phyloP scores from a whole-genome alignment of 2,888 invertebrate genomes.

The Ligdia adustata region DNA sequence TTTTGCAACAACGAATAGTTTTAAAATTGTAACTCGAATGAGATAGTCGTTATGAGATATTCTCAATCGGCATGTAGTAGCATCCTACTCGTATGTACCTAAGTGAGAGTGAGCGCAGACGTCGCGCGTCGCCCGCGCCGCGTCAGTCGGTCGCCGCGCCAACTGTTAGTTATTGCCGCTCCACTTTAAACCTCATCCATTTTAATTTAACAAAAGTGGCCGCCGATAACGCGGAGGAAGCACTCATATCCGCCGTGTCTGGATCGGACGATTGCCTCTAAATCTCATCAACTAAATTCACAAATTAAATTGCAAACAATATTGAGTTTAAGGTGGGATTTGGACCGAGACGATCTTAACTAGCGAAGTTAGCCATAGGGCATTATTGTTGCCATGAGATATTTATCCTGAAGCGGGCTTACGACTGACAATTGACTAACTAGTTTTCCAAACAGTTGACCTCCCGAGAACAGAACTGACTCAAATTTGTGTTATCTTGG shows the following conservation, averaged over 20 bases:
- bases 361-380: no score
- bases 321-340: no score
- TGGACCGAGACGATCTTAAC: no score
- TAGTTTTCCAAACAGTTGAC: no score
- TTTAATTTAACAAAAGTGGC: slow-evolving; percentile 83
- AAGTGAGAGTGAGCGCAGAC: slow-evolving; percentile 26
- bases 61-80: slow-evolving; percentile 25
- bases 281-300: slow-evolving; percentile 25
- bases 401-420: no score
- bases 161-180: slow-evolving; percentile 79
- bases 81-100: slow-evolving; percentile 31
- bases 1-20: no score
- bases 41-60: no score
- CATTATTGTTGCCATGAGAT: no score
- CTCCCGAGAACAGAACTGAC: no score
- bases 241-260: slow-evolving; percentile 75
- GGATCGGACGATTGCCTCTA: slow-evolving; percentile 41
- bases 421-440: no score
- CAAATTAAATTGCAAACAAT: slow-evolving; percentile 11
- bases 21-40: no score
- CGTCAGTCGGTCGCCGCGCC: slow-evolving; percentile 67
- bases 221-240: slow-evolving; percentile 81
- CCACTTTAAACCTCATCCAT: slow-evolving; percentile 84
- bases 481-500: no score
- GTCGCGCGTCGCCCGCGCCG: slow-evolving; percentile 29